Percentiles rank a stretch among this genome's conserved stretches.
Evolutionary conservation across 2,113 vertebrate genomes (phyloP).

Genomic region (Cephalopholis sonnerati): DNA sequence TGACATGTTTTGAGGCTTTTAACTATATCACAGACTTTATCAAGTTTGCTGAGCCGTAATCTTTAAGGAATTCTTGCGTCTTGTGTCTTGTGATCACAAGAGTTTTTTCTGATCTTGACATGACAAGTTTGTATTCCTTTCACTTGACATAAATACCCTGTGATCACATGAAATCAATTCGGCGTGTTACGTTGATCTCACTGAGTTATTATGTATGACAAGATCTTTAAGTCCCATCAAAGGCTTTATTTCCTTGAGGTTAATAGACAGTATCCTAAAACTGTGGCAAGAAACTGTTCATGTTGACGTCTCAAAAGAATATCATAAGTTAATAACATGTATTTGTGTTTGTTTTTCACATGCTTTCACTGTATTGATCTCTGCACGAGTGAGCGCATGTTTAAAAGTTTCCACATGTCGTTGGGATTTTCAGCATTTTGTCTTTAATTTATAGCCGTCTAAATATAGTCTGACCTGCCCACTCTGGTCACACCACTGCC

Average conservation of each 20-base stretch:
- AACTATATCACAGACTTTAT: too few species aligned
- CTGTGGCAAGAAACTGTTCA: too few species aligned
- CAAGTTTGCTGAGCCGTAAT: background rate
- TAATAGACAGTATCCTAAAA: background rate
- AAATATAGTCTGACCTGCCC: conserved; percentile 50
- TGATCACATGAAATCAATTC: background rate
- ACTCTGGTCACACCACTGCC: conserved; percentile 44
- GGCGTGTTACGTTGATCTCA: background rate
- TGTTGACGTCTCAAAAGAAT: too few species aligned
- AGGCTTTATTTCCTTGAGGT: background rate
- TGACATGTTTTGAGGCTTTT: too few species aligned
- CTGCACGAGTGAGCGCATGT: background rate
- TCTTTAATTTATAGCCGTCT: conserved; percentile 46
- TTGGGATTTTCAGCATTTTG: background rate
- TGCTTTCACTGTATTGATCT: too few species aligned
- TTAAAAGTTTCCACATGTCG: background rate
- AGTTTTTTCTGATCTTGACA: background rate
- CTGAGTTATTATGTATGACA: too few species aligned
- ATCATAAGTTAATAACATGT: background rate
- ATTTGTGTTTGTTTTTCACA: background rate
- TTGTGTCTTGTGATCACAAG: background rate
- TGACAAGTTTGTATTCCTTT: background rate
- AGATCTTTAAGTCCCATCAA: background rate
- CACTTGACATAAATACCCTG: background rate
- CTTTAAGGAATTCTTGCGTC: too few species aligned